Evolutionary conservation across 1,140 invertebrate genomes (phyloP).

Genomic region (Aphaenogaster floridana): DNA sequence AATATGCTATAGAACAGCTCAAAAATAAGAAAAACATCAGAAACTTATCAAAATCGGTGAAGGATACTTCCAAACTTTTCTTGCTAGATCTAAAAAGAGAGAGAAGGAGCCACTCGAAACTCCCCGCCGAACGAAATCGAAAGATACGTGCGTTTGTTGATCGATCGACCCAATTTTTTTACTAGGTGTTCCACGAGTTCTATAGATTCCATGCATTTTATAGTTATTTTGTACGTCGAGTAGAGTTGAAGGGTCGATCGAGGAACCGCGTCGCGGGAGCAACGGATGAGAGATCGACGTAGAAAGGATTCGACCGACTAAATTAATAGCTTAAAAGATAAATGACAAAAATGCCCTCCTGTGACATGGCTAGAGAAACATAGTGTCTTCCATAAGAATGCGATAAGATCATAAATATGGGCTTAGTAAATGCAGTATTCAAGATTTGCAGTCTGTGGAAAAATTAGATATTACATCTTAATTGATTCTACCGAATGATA

Average conservation of each 20-base stretch:
- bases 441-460: slow-evolving; percentile 22
- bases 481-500: not conserved
- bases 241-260: slow-evolving; percentile 46
- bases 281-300: slow-evolving; percentile 47
- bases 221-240: slow-evolving; percentile 72
- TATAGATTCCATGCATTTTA: slow-evolving; percentile 27
- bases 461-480: slow-evolving; percentile 8
- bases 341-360: slow-evolving; percentile 38
- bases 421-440: slow-evolving; percentile 48
- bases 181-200: not conserved
- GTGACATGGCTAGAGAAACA: slow-evolving; percentile 47
- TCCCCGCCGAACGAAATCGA: not conserved
- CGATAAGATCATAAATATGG: slow-evolving; percentile 32
- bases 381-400: slow-evolving; percentile 10
- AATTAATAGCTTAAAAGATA: slow-evolving; percentile 32
- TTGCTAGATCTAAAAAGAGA: slow-evolving; percentile 44
- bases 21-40: slow-evolving; percentile 25
- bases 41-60: not conserved
- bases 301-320: slow-evolving; percentile 49
- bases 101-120: slow-evolving; percentile 33
- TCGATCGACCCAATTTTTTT: slow-evolving; percentile 51
- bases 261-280: not conserved
- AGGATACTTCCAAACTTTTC: slow-evolving; percentile 11
- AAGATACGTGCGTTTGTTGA: slow-evolving; percentile 5
- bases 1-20: not conserved